Conservation (phyloP, 1,140 invertebrate genomes). For the Drosophila virilis region DNA sequence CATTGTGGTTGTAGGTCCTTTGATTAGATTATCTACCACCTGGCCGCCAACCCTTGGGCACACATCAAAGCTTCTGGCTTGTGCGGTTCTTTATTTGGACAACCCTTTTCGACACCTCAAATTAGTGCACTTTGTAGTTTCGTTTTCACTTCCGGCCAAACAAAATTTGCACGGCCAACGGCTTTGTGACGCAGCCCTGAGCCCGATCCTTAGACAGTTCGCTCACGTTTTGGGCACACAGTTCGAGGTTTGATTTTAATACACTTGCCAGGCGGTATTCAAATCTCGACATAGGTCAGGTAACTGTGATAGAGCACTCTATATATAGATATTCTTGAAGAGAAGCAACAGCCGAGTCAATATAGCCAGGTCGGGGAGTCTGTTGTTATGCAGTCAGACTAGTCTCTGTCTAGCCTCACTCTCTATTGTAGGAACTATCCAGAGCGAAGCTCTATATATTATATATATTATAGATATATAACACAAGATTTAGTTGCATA, state of each 20-base stretch:
- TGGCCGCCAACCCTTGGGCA: conserved; percentile 62
- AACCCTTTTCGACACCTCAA: conserved; percentile 67
- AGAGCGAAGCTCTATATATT: too few species aligned
- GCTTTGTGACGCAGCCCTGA: conserved; percentile 3
- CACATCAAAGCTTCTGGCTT: conserved; percentile 67
- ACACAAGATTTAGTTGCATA: too few species aligned
- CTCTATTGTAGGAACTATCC: too few species aligned
- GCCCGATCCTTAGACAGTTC: conserved; percentile 51
- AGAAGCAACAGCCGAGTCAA: too few species aligned
- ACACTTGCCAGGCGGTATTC: not conserved
- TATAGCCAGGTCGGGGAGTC: too few species aligned
- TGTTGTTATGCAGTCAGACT: too few species aligned
- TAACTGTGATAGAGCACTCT: too few species aligned
- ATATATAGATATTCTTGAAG: too few species aligned
- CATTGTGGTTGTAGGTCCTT: conserved; percentile 23
- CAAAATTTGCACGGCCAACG: not conserved
- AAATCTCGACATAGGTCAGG: too few species aligned
- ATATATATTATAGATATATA: too few species aligned
- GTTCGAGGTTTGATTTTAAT: conserved; percentile 4
- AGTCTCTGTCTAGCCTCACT: too few species aligned
- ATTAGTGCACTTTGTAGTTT: conserved; percentile 81
- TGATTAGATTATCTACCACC: conserved; percentile 75
- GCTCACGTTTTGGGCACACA: conserved; percentile 48
- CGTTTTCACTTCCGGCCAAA: conserved; percentile 43
- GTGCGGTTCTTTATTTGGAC: conserved; percentile 30